Evolutionary conservation across 1,140 invertebrate species (phyloP).

Genomic region (Bombus superbus): DNA sequence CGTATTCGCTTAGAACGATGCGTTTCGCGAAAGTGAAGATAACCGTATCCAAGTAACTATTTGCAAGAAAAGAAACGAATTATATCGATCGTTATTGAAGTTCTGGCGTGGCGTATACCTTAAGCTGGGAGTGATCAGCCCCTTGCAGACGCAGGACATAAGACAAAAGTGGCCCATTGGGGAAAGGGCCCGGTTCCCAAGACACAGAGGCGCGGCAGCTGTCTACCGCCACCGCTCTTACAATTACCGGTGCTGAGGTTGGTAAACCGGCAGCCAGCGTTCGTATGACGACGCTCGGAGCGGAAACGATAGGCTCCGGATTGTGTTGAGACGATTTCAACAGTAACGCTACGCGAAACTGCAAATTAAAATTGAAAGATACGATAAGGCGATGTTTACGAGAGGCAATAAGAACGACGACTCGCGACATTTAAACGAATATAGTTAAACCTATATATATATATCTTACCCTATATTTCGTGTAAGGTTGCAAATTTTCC

Average conservation of each 20-base stretch:
- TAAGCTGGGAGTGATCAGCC: slow-evolving; percentile 86
- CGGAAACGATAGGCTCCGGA: slow-evolving; percentile 89
- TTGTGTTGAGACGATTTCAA: slow-evolving; percentile 85
- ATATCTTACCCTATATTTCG: slow-evolving; percentile 91
- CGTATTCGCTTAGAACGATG: background rate
- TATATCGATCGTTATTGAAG: slow-evolving; percentile 14
- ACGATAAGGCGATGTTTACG: too few species aligned
- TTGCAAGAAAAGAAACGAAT: background rate
- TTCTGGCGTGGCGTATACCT: slow-evolving; percentile 84
- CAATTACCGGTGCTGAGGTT: slow-evolving; percentile 87
- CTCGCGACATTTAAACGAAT: fast-evolving
- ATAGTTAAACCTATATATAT: too few species aligned
- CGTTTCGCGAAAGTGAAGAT: background rate
- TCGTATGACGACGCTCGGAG: slow-evolving; percentile 90
- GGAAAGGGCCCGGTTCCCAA: slow-evolving; percentile 93
- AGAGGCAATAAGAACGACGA: background rate
- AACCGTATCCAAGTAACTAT: background rate
- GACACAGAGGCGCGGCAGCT: slow-evolving; percentile 92
- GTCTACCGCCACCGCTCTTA: slow-evolving; percentile 91
- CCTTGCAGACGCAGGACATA: slow-evolving; percentile 88
- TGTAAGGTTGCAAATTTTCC: slow-evolving; percentile 92
- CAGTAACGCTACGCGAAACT: slow-evolving; percentile 92
- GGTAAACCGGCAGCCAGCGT: slow-evolving; percentile 90
- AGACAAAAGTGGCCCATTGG: slow-evolving; percentile 93
- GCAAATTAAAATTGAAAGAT: slow-evolving; percentile 45